Evolutionary conservation across 2,113 vertebrate genomes (phyloP), one percentile per base, ranked within the genome.

Genomic region (Engystomops pustulosus): DNA sequence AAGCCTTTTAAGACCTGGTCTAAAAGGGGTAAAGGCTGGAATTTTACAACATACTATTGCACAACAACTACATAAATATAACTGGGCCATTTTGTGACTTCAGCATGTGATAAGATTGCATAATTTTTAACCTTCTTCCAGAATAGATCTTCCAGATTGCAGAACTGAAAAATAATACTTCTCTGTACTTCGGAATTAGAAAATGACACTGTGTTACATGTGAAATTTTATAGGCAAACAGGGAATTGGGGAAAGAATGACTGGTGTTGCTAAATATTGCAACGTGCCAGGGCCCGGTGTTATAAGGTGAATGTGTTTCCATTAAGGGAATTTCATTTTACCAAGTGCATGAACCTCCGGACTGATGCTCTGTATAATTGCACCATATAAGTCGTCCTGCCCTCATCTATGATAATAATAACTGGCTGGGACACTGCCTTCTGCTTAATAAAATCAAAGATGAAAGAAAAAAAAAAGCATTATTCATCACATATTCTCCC

Each of bases 401-500:
- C 58, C 14, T 3, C 25, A 15, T 62, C 25, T 14, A 62, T 14
- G 14, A 30, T 5, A 62, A 62, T 14, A 62, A 30, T 27, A 5
- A 62, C 11, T 30, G 58, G 15, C 12, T 27, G 23, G 55, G 23
- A 27, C 55, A 25, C 23, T 27, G 23, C 12, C 55, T 27, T 27
- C 9, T 62, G 25, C 27, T 30, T 62, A 30, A 30, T 62, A 62
- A 62, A 27, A 27, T 62, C 2, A 27, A 14, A 62, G 6, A 62
- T 9, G 27, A 25, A 25, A 62, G 30, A 30, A 3, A 30, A 11
- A 62, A 12, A 15, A 62, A 62, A 30, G 12, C 25, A 62, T 27
- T 62, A 27, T 62, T 62, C 58, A 62, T 30, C 58, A 62, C 58
- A 62, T 62, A 62, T 62, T 62, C 30, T 62, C 9, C 55, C 55